A percentile compares a stretch with the other conserved stretches of the same genome.
phyloP scores from a whole-genome alignment of 1,140 invertebrate genomes.

The Helicoverpa zea region DNA sequence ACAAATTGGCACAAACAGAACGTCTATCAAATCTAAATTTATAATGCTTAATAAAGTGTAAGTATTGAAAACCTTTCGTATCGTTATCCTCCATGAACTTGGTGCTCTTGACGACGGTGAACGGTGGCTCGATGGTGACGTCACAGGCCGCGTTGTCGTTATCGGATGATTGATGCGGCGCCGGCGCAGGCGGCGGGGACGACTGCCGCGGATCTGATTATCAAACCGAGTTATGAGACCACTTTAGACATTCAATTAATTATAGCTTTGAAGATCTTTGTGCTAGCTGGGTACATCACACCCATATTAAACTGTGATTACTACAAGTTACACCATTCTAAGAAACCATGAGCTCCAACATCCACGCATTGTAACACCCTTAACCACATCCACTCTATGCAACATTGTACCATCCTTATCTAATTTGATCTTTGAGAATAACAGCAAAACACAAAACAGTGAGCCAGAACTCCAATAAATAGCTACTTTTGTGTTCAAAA shows the following conservation, averaged over 20 bases:
- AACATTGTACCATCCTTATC: no score
- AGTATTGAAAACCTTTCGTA: conserved; percentile 33
- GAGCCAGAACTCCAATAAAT: no score
- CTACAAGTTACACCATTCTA: no score
- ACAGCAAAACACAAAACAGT: no score
- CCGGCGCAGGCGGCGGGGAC: background rate
- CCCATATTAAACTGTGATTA: no score
- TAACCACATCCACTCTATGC: no score
- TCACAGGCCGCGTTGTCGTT: conserved; percentile 5
- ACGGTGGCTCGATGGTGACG: conserved; percentile 19
- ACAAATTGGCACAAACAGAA: background rate
- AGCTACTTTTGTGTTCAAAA: no score
- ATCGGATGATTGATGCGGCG: background rate
- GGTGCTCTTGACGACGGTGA: conserved; percentile 46
- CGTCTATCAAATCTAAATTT: background rate
- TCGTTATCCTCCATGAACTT: conserved; percentile 47
- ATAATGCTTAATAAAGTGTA: background rate
- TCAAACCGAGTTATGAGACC: background rate
- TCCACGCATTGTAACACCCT: no score
- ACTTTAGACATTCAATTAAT: background rate
- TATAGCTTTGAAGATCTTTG: no score
- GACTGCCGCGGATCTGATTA: background rate
- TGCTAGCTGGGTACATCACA: no score
- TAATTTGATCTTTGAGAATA: no score
- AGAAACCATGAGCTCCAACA: no score